These are phyloP conservation scores for Tholera decimalis DNA, from an alignment of 2,888 invertebrate genomes.

Conservation along the genomic window DNA sequence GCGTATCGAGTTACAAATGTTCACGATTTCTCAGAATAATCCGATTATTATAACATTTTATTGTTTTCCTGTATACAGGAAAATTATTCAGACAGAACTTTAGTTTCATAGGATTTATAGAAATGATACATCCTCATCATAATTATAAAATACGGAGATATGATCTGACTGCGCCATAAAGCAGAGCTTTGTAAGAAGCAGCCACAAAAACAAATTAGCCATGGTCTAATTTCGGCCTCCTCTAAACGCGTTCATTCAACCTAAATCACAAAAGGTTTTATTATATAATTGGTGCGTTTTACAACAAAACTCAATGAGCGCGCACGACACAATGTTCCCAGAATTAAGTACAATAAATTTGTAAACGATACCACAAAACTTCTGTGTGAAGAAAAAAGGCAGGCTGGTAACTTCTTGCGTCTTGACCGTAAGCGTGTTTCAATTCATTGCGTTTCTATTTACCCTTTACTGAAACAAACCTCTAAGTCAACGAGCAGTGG, in stretches of 20 bases:
- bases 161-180: conserved; percentile 58
- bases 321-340: conserved; percentile 82
- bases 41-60: neutral
- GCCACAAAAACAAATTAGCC: conserved; percentile 65
- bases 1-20: conserved; percentile 3
- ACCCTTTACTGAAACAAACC: neutral
- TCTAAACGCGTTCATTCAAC: conserved; percentile 69
- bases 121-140: conserved; percentile 26
- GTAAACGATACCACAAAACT: conserved; percentile 89
- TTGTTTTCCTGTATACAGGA: neutral
- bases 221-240: conserved; percentile 60
- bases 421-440: conserved; percentile 13
- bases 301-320: conserved; percentile 83
- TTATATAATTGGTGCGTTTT: conserved; percentile 81
- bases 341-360: conserved; percentile 87
- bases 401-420: conserved; percentile 39
- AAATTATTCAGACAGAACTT: neutral
- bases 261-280: conserved; percentile 77
- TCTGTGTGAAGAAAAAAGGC: conserved; percentile 81
- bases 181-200: conserved; percentile 44
- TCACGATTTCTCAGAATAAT: conserved; percentile 1
- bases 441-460: conserved; percentile 42
- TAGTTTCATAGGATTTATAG: conserved; percentile 16
- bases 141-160: conserved; percentile 36
- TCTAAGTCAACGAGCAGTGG: conserved; percentile 44